Evolutionary conservation across 2,113 vertebrate species (phyloP).

Genomic region (Orthonyx spaldingii): DNA sequence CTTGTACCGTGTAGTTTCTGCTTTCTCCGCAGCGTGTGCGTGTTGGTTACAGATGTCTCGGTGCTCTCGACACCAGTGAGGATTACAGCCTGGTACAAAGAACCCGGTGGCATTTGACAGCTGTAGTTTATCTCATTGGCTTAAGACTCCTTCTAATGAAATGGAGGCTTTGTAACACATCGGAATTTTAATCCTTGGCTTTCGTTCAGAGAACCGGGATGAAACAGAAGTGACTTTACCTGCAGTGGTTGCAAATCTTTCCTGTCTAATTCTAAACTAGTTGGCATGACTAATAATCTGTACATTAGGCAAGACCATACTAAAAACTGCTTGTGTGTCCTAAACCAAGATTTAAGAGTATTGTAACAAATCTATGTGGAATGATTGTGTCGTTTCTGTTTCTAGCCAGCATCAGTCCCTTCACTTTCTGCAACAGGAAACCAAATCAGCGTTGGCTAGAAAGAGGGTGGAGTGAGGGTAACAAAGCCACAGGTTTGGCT

Average conservation of each 20-base stretch:
- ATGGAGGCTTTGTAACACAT: neutral
- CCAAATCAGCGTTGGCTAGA: neutral
- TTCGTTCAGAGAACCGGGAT: neutral
- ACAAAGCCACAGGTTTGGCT: neutral
- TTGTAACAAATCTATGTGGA: constrained; percentile 5
- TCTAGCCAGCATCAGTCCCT: neutral
- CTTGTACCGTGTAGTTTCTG: neutral
- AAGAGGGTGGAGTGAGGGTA: neutral
- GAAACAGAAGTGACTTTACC: neutral
- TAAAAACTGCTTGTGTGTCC: neutral
- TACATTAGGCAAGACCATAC: constrained; percentile 1
- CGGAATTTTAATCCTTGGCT: neutral
- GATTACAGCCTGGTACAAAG: neutral
- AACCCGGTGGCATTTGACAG: neutral
- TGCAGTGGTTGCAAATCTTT: constrained; percentile 4
- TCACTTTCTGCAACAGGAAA: neutral
- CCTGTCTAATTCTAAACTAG: constrained; percentile 25
- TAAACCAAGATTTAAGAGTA: constrained; percentile 4
- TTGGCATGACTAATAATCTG: constrained; percentile 21
- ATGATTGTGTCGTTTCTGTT: constrained; percentile 26
- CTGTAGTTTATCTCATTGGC: neutral
- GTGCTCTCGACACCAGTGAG: neutral
- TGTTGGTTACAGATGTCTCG: neutral
- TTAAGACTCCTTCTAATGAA: neutral
- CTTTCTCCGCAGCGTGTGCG: neutral